Conservation (phyloP, 2,797 vertebrate genomes). For the Microcaecilia unicolor region DNA sequence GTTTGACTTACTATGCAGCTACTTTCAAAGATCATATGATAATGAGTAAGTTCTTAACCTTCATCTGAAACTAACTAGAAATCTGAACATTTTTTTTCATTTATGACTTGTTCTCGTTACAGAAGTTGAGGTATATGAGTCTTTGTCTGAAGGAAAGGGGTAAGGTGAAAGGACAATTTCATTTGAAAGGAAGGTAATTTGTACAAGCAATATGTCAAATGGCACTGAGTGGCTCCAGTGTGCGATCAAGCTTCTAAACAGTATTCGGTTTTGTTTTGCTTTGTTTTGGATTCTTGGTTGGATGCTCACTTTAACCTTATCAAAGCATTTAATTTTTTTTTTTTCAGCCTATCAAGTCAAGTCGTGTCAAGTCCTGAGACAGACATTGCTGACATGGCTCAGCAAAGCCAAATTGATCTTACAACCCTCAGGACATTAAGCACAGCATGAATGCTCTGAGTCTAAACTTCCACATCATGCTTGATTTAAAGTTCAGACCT, state of each 20-base stretch:
- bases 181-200: constrained; percentile 12
- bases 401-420: constrained; percentile 48
- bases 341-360: constrained; percentile 44
- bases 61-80: too few relatives aligned
- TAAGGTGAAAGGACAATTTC: too few relatives aligned
- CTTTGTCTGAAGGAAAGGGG: too few relatives aligned
- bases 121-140: too few relatives aligned
- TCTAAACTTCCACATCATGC: not conserved
- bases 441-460: not conserved
- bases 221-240: not conserved
- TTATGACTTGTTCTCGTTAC: too few relatives aligned
- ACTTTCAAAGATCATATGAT: too few relatives aligned
- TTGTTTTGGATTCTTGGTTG: constrained; percentile 37
- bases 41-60: too few relatives aligned
- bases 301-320: constrained; percentile 53
- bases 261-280: constrained; percentile 33
- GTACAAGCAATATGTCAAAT: constrained; percentile 13
- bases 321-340: constrained; percentile 54
- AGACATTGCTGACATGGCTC: constrained; percentile 31
- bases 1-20: too few relatives aligned
- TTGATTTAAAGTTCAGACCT: constrained; percentile 34
- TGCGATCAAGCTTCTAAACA: constrained; percentile 32
- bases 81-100: too few relatives aligned
- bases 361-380: constrained; percentile 43
- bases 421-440: constrained; percentile 27